These are phyloP conservation scores for Perdita meconis DNA, from an alignment of 2,888 invertebrate genomes.

Conservation along the genomic window DNA sequence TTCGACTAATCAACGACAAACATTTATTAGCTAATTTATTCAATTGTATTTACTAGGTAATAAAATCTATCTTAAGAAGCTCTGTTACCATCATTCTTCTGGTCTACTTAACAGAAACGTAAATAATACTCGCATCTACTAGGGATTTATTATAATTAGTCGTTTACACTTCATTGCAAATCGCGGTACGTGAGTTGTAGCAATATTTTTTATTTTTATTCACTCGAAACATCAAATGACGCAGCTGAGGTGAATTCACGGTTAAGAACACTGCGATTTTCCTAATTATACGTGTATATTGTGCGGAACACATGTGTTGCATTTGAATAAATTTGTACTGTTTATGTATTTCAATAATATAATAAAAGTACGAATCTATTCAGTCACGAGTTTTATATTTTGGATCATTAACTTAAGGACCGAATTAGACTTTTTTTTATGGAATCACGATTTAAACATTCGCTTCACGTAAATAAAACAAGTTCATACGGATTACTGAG, in stretches of 20 bases:
- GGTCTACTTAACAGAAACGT: slow-evolving; percentile 10
- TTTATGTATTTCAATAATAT: slow-evolving; percentile 26
- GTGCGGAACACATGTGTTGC: slow-evolving; percentile 11
- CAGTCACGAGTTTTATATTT: slow-evolving; percentile 1
- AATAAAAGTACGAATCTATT: slow-evolving; percentile 31
- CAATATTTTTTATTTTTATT: slow-evolving; percentile 13
- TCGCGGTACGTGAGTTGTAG: not conserved
- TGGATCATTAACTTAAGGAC: no score
- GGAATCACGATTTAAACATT: no score
- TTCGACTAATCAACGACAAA: slow-evolving; percentile 55
- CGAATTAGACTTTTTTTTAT: no score
- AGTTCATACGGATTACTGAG: no score
- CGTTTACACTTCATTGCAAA: not conserved
- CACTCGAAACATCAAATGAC: not conserved
- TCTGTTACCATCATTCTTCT: slow-evolving; percentile 40
- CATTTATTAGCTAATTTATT: slow-evolving; percentile 75
- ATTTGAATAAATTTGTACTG: slow-evolving; percentile 28
- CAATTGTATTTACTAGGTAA: slow-evolving; percentile 74
- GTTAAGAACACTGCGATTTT: slow-evolving; percentile 27
- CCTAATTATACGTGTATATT: slow-evolving; percentile 12
- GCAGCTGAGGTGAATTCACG: not conserved
- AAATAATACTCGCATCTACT: slow-evolving; percentile 16
- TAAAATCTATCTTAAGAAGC: slow-evolving; percentile 68
- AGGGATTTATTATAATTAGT: slow-evolving; percentile 22
- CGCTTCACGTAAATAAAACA: no score